Evolutionary conservation across 2,113 vertebrate genomes (phyloP).

Genomic region (Australoheros scitulus): DNA sequence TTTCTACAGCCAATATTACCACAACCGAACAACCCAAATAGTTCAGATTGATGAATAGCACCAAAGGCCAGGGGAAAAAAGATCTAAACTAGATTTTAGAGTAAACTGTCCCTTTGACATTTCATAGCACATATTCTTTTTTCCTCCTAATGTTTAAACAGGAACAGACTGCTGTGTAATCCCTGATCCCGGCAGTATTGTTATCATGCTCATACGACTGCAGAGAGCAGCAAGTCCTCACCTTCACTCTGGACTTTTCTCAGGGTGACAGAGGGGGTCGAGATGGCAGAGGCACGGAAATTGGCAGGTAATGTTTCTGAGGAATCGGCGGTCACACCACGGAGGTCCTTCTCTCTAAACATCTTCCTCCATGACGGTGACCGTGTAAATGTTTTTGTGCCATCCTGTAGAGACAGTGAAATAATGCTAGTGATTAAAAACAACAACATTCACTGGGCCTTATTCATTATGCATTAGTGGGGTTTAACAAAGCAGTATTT

Average conservation of each 20-base stretch:
- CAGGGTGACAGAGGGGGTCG: slow-evolving; percentile 89
- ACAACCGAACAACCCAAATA: background rate
- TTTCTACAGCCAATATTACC: background rate
- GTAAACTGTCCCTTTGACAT: background rate
- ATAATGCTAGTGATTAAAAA: slow-evolving; percentile 22
- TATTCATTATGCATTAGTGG: slow-evolving; percentile 37
- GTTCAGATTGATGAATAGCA: background rate
- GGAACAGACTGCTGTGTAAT: background rate
- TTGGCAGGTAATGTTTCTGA: slow-evolving; percentile 92
- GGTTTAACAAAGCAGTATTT: slow-evolving; percentile 28
- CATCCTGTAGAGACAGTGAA: slow-evolving; percentile 77
- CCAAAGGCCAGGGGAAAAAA: background rate
- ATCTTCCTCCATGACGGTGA: slow-evolving; percentile 94
- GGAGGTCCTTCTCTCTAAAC: slow-evolving; percentile 93
- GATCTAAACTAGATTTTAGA: background rate
- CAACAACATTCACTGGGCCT: background rate
- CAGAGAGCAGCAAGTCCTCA: slow-evolving; percentile 56
- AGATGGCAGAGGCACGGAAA: slow-evolving; percentile 90
- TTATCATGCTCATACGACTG: background rate
- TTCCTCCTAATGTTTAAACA: background rate
- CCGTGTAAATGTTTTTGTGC: slow-evolving; percentile 91
- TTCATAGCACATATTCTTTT: background rate
- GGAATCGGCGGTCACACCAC: slow-evolving; percentile 90
- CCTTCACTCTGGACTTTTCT: slow-evolving; percentile 93
- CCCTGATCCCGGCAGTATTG: background rate